These are phyloP conservation scores for Anguilla rostrata DNA, from an alignment of 2,113 vertebrate species.

Conservation along the genomic window DNA sequence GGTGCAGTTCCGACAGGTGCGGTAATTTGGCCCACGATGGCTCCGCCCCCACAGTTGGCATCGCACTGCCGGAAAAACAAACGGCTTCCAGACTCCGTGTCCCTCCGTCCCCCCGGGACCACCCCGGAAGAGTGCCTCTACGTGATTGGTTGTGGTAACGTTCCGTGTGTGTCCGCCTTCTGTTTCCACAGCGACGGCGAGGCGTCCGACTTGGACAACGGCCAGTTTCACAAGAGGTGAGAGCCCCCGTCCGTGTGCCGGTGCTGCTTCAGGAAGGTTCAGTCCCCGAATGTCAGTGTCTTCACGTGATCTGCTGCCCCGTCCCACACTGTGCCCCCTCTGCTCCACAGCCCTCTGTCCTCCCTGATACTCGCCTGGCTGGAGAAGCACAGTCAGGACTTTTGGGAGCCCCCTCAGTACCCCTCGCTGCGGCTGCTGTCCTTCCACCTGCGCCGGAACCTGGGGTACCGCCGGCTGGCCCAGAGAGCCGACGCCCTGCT, in stretches of 20 bases:
- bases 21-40: too few relatives aligned
- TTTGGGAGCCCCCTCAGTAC: conserved; percentile 72
- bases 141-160: neutral
- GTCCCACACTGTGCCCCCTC: neutral
- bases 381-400: conserved; percentile 72
- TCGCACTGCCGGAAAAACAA: too few relatives aligned
- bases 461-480: conserved; percentile 62
- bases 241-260: neutral
- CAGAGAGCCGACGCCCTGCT: conserved; percentile 64
- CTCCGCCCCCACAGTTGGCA: too few relatives aligned
- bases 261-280: neutral
- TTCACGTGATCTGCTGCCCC: neutral
- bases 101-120: neutral
- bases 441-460: conserved; percentile 62
- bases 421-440: conserved; percentile 59
- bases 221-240: conserved; percentile 60
- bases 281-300: neutral
- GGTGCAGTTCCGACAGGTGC: too few relatives aligned
- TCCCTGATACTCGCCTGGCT: conserved; percentile 72
- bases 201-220: conserved; percentile 48
- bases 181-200: conserved; percentile 58
- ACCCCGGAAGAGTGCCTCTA: neutral
- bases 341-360: conserved; percentile 55
- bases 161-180: conserved; percentile 11
- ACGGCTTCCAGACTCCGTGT: too few relatives aligned